These are phyloP conservation scores for Platyscapa corneri DNA, from an alignment of 1,140 invertebrate species.

Conservation along the genomic window DNA sequence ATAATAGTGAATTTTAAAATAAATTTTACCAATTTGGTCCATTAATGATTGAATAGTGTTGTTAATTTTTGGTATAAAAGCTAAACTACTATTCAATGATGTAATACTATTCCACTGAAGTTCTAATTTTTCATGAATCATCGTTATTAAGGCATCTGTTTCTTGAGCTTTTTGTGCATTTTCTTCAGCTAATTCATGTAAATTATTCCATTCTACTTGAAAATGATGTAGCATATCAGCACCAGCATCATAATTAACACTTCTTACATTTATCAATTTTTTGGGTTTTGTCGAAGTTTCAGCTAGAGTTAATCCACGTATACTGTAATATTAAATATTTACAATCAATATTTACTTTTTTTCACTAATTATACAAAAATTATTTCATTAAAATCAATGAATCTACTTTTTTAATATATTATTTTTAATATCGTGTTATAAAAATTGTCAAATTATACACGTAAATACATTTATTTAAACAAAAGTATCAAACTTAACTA, in stretches of 20 bases:
- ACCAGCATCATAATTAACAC: constrained; percentile 77
- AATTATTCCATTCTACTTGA: constrained; percentile 79
- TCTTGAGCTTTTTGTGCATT: constrained; percentile 78
- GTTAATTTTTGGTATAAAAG: constrained; percentile 77
- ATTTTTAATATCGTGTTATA: too few relatives aligned
- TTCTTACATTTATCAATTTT: constrained; percentile 57
- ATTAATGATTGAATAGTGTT: constrained; percentile 77
- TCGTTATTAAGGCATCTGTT: constrained; percentile 76
- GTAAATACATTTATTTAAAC: background rate
- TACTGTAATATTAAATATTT: constrained; percentile 60
- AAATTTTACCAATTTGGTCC: constrained; percentile 75
- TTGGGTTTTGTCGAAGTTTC: constrained; percentile 64
- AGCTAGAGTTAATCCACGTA: constrained; percentile 64
- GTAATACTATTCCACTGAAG: constrained; percentile 75
- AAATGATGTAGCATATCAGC: constrained; percentile 78
- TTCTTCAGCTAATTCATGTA: constrained; percentile 79
- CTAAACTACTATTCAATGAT: constrained; percentile 74
- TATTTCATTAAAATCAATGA: background rate
- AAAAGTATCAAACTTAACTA: constrained; percentile 55
- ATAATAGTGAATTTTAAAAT: background rate
- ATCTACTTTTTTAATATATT: background rate
- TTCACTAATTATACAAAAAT: background rate
- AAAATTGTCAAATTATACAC: too few relatives aligned
- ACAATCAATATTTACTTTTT: background rate
- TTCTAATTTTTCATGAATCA: constrained; percentile 75